These are phyloP conservation scores for Ptilorrhoa leucosticta DNA, from an alignment of 2,113 vertebrate genomes.

Conservation along the genomic window DNA sequence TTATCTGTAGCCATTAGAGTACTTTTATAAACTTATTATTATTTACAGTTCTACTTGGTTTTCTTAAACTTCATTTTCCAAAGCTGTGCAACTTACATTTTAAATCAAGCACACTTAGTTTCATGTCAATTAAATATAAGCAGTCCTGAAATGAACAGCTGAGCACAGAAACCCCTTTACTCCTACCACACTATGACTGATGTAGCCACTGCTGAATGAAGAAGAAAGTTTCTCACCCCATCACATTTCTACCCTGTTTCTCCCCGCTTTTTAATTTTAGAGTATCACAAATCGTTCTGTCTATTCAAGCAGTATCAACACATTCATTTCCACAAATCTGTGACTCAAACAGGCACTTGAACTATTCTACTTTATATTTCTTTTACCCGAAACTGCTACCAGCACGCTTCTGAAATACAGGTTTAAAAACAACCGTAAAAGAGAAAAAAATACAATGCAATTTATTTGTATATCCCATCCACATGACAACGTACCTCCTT, in stretches of 20 bases:
- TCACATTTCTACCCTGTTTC: not conserved
- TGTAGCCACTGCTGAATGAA: not conserved
- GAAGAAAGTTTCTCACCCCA: not conserved
- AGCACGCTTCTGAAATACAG: not conserved
- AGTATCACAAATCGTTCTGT: not conserved
- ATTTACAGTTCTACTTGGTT: not conserved
- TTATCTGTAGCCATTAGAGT: not conserved
- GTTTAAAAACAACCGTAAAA: not conserved
- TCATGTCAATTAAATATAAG: not conserved
- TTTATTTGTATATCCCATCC: not conserved
- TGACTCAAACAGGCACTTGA: not conserved
- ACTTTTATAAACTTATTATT: not conserved
- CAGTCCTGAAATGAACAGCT: not conserved
- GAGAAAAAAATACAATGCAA: not conserved
- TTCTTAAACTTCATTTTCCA: not conserved
- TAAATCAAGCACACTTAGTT: not conserved
- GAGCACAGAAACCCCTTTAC: not conserved
- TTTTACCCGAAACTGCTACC: not conserved
- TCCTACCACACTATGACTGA: not conserved
- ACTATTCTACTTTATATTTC: not conserved
- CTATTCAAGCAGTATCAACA: not conserved
- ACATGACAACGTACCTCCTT: slow-evolving; percentile 28
- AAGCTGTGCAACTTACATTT: not conserved
- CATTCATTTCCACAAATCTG: not conserved
- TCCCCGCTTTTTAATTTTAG: not conserved